Conservation (phyloP, 2,888 invertebrate genomes). For the Quadriops clusia region DNA sequence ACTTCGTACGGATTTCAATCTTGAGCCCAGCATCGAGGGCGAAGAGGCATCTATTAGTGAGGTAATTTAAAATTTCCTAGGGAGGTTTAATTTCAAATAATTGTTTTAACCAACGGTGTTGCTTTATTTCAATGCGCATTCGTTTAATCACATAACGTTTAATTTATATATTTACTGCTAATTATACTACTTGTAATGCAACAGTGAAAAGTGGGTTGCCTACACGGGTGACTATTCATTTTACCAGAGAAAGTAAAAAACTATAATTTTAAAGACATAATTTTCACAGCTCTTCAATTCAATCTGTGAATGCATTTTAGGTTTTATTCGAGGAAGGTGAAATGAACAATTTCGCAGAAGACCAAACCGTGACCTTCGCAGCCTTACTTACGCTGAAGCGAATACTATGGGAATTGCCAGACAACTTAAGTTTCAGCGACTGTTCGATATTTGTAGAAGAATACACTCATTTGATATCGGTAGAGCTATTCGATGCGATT, state of each 20-base stretch:
- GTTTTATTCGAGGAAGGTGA: slow-evolving; percentile 57
- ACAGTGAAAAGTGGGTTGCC: too few relatives aligned
- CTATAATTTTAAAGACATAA: too few relatives aligned
- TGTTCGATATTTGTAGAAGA: slow-evolving; percentile 28
- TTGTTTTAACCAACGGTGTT: too few relatives aligned
- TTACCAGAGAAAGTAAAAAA: too few relatives aligned
- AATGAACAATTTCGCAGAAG: slow-evolving; percentile 46
- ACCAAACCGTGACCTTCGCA: slow-evolving; percentile 9
- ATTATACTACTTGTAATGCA: too few relatives aligned
- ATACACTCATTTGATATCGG: slow-evolving; percentile 25
- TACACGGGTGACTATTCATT: too few relatives aligned
- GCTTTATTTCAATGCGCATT: too few relatives aligned
- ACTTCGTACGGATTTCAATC: slow-evolving; percentile 25
- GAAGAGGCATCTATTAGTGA: slow-evolving; percentile 12
- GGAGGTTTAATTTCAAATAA: too few relatives aligned
- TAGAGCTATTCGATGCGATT: slow-evolving; percentile 23
- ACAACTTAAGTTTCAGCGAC: slow-evolving; percentile 25
- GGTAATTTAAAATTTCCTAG: slow-evolving; percentile 16
- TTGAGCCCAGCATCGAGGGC: slow-evolving; percentile 22
- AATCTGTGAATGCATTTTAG: too few relatives aligned
- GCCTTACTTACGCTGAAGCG: slow-evolving; percentile 7
- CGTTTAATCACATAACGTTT: background rate
- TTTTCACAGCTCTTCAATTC: too few relatives aligned
- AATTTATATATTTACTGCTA: too few relatives aligned
- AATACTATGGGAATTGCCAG: slow-evolving; percentile 21